Conservation (phyloP, 2,797 vertebrate genomes). For the Sorex maritimensis region DNA sequence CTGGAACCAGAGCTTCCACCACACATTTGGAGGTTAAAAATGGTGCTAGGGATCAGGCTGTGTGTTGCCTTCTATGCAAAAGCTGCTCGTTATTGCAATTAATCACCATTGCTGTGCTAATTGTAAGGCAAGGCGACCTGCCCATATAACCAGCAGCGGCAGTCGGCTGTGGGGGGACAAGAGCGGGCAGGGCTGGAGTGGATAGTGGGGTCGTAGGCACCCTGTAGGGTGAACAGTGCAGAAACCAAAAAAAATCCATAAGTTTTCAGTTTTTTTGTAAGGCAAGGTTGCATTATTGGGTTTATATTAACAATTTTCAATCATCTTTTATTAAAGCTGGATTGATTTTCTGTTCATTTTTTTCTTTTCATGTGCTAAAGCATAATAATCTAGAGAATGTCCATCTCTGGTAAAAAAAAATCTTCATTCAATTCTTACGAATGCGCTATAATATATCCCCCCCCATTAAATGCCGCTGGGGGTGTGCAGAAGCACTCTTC, state of each 20-base stretch:
- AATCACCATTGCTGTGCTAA: constrained; percentile 77
- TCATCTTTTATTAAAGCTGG: constrained; percentile 87
- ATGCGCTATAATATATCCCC: background rate
- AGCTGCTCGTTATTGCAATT: constrained; percentile 80
- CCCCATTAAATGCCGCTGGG: too few species aligned
- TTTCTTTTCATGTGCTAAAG: constrained; percentile 8
- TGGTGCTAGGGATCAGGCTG: constrained; percentile 48
- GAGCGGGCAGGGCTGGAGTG: background rate
- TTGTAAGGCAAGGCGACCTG: constrained; percentile 65
- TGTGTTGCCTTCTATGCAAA: constrained; percentile 59
- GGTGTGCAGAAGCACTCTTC: too few species aligned
- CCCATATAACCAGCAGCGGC: background rate
- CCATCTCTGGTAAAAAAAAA: constrained; percentile 10
- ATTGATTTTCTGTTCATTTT: constrained; percentile 88
- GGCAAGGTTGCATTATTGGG: constrained; percentile 71
- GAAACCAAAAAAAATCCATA: constrained; percentile 84
- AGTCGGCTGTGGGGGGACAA: constrained; percentile 56
- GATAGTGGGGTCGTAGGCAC: background rate
- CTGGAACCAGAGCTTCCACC: constrained; percentile 6
- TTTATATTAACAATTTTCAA: constrained; percentile 87
- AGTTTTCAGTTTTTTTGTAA: constrained; percentile 70
- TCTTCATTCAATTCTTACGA: background rate
- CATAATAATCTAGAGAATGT: constrained; percentile 73
- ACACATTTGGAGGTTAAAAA: constrained; percentile 28
- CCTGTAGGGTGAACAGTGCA: constrained; percentile 66